A percentile compares a stretch with the other conserved stretches of the same genome.
Evolutionary conservation across 2,113 vertebrate genomes (phyloP).

Genomic region (Motacilla tschutschensis): DNA sequence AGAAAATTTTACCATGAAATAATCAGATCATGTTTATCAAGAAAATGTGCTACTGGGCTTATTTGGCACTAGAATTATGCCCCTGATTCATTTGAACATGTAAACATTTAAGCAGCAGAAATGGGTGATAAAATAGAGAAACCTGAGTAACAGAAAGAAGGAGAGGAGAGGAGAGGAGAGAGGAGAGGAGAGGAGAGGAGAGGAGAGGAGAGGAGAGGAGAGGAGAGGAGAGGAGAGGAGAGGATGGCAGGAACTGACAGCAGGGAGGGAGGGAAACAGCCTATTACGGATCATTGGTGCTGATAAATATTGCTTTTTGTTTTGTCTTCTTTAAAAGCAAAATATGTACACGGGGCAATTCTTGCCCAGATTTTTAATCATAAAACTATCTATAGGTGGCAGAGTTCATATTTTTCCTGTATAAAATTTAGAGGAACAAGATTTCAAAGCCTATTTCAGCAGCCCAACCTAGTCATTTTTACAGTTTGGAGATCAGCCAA

Average conservation of each 20-base stretch:
- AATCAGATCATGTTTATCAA: background rate
- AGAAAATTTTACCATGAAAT: background rate
- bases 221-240: background rate
- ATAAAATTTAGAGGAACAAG: background rate
- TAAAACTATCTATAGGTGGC: background rate
- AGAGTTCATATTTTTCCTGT: background rate
- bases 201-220: background rate
- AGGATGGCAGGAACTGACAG: background rate
- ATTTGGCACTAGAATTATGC: background rate
- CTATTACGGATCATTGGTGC: background rate
- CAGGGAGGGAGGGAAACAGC: background rate
- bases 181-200: background rate
- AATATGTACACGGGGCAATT: background rate
- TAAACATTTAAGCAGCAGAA: background rate
- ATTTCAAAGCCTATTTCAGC: background rate
- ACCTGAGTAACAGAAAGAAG: background rate
- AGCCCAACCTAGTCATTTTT: background rate
- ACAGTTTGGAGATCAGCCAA: constrained; percentile 13
- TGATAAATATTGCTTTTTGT: background rate
- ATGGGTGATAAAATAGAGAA: background rate
- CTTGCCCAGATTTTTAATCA: background rate
- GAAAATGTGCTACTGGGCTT: background rate
- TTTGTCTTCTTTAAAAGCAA: background rate
- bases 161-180: background rate
- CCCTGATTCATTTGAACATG: background rate